Percentiles rank a stretch among this genome's conserved stretches.
These are phyloP conservation scores for Montipora sp. DNA, from an alignment of 64 coral and sea anemone genomes.

Conservation along the genomic window DNA sequence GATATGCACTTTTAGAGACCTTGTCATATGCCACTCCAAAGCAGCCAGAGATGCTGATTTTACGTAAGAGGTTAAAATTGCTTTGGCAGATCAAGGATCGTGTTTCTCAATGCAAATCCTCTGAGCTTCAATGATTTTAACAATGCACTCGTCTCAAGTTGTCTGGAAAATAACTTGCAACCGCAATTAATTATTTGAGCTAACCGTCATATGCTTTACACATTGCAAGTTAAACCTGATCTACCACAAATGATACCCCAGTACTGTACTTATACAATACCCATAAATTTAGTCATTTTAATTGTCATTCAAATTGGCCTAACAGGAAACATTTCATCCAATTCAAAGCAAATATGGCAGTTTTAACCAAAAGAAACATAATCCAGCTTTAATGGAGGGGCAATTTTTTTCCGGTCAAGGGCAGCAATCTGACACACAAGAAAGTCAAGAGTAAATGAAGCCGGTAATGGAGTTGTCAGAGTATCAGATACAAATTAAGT, in stretches of 20 bases:
- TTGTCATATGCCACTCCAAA: not conserved
- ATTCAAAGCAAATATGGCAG: constrained; percentile 6
- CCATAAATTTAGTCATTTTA: not conserved
- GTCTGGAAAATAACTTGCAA: not conserved
- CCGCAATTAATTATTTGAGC: not conserved
- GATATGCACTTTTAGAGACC: not conserved
- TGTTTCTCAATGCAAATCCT: constrained; percentile 23
- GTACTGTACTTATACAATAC: not conserved
- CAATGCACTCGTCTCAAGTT: not conserved
- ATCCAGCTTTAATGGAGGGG: constrained; percentile 9
- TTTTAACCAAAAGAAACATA: constrained; percentile 10
- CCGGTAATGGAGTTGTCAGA: not conserved
- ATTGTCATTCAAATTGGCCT: not conserved
- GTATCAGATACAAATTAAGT: not conserved
- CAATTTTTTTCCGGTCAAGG: constrained; percentile 14
- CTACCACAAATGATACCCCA: not conserved
- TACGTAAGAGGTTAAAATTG: not conserved
- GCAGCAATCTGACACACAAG: not conserved
- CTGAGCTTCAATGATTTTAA: not conserved
- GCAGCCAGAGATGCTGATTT: not conserved
- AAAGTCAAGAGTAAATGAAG: not conserved
- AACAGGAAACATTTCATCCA: not conserved
- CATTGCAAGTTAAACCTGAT: not conserved
- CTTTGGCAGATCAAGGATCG: not conserved
- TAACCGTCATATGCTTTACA: not conserved